Evolutionary conservation across 2,888 invertebrate genomes (phyloP), one percentile per base, ranked within the genome.

Genomic region (Caenorhabditis macrosperma): DNA sequence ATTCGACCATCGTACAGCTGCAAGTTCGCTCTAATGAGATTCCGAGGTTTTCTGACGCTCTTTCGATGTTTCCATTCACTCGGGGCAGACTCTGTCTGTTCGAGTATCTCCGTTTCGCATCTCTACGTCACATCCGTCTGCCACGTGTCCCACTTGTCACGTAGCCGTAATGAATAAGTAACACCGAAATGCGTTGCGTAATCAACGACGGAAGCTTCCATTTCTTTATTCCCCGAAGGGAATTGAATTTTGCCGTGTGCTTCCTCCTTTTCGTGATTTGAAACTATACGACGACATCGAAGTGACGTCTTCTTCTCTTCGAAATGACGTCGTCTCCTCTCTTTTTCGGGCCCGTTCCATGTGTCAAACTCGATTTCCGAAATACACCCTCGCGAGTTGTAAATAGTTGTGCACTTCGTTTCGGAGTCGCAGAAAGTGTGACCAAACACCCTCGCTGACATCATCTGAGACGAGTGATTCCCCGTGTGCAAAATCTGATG

Each of bases 301-400:
- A 12, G 17, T 60, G 69, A 69, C 69, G 69, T 69, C 60, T 20
- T 55, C 20, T 55, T 12, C 15, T 4, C 24, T n/a, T 41, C 28
- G 22, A 50, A 44, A 69, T 69, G 69, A 69, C 69, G 69, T 69
- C n/a, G 33, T 20, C 20, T 44, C 17, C 35, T 46, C 38, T 24
- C 59, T 35, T 12, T 48, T 28, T 48, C 28, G 6, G 12, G 26
- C n/a, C 30, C 63, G 28, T 30, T 46, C 38, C 38, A 38, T 52
- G 28, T n/a, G n/a, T 64, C 52, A 57, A 57, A 59, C 48, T 68
- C 68, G 50, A 59, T 68, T 68, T 59, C 59, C 38, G 59, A 68
- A 59, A 68, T 38, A 41, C 17, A 22, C 57, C 20, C 41, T 10
- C 33, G 17, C 17, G 28, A 24, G 15, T 68, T 28, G 38, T 50